phyloP scores from a whole-genome alignment of 1,140 invertebrate genomes.

The Cepaea nemoralis region DNA sequence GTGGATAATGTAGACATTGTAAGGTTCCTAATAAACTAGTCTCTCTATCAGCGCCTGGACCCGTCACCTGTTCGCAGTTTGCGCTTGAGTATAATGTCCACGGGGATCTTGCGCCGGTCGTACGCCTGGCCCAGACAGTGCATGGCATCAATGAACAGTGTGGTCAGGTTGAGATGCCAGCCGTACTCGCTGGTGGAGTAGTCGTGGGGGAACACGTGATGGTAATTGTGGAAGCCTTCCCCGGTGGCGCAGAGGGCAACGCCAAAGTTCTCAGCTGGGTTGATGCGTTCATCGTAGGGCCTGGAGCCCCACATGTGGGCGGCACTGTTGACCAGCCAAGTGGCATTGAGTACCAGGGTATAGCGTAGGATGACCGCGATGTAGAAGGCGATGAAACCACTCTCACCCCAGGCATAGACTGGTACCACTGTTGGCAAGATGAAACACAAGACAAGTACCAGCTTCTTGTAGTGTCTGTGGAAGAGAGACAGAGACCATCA shows the following conservation, averaged over 20 bases:
- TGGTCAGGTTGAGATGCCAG: conserved; percentile 85
- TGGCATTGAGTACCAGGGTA: conserved; percentile 87
- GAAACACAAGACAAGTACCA: conserved; percentile 89
- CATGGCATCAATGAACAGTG: conserved; percentile 84
- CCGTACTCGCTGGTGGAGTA: conserved; percentile 79
- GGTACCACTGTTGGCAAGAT: conserved; percentile 87
- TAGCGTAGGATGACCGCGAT: conserved; percentile 88
- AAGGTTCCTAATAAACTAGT: too few relatives aligned
- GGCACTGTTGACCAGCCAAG: conserved; percentile 95
- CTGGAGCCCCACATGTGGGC: conserved; percentile 92
- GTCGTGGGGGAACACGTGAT: conserved; percentile 96
- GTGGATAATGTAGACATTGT: too few relatives aligned
- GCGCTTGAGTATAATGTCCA: conserved; percentile 76
- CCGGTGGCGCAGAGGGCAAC: conserved; percentile 74
- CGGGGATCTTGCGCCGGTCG: conserved; percentile 86
- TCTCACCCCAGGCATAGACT: conserved; percentile 87
- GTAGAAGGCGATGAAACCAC: conserved; percentile 84
- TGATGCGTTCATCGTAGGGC: conserved; percentile 87
- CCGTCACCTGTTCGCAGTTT: conserved; percentile 78
- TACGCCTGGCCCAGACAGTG: conserved; percentile 87
- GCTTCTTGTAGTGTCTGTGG: conserved; percentile 81
- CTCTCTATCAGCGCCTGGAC: not conserved
- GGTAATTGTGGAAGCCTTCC: conserved; percentile 94
- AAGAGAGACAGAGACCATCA: too few relatives aligned
- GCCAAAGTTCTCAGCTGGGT: conserved; percentile 75